A percentile compares a stretch with the other conserved stretches of the same genome.
Evolutionary conservation across 1,140 invertebrate species (phyloP).

Genomic region (Drosophila dunni): DNA sequence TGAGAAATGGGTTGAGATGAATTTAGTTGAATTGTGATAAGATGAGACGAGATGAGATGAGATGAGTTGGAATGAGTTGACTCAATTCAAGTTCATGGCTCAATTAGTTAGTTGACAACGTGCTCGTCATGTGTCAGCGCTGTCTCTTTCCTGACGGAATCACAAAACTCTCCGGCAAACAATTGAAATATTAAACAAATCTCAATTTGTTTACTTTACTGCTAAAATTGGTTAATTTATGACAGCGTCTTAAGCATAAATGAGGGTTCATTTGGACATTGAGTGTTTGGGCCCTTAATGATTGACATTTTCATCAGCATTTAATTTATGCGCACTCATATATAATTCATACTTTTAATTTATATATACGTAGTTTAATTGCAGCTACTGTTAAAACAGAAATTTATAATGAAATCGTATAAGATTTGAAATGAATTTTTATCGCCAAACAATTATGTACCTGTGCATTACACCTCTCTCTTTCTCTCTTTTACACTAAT

Average conservation of each 20-base stretch:
- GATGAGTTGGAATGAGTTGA: constrained; percentile 19
- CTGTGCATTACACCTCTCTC: neutral
- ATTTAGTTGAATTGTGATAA: constrained; percentile 6
- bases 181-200: constrained; percentile 38
- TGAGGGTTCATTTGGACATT: constrained; percentile 21
- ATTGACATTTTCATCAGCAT: constrained; percentile 18
- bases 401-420: neutral
- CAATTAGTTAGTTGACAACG: constrained; percentile 55
- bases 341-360: neutral
- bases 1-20: neutral
- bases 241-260: constrained; percentile 15
- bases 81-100: constrained; percentile 79
- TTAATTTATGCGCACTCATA: constrained; percentile 25
- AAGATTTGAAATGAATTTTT: constrained; percentile 22
- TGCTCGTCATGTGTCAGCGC: constrained; percentile 34
- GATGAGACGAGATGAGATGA: neutral
- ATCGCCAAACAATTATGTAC: constrained; percentile 22
- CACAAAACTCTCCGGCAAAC: neutral
- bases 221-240: constrained; percentile 60
- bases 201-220: constrained; percentile 57
- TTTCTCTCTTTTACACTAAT: neutral
- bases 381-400: constrained; percentile 31
- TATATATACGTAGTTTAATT: constrained; percentile 11
- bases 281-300: constrained; percentile 9
- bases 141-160: constrained; percentile 3